These are phyloP conservation scores for Aegypius monachus DNA, from an alignment of 2,113 vertebrate species.

Conservation along the genomic window DNA sequence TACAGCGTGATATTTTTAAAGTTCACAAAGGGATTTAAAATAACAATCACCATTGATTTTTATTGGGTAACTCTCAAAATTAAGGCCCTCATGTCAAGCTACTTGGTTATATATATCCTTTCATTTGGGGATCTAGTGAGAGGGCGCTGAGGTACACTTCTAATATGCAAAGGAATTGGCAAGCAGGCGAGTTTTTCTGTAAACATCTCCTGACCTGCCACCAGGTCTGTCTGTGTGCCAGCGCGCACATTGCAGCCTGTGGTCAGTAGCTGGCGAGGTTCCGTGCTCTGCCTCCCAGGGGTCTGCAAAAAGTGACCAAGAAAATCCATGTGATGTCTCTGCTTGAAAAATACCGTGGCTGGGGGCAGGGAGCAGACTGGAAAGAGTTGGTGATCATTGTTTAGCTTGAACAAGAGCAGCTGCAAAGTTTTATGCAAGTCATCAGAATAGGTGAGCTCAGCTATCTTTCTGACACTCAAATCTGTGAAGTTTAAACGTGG, in stretches of 20 bases:
- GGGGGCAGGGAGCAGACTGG: not conserved
- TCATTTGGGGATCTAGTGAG: not conserved
- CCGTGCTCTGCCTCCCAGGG: not conserved
- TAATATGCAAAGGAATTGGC: not conserved
- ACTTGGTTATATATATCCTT: not conserved
- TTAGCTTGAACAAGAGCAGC: not conserved
- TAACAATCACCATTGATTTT: not conserved
- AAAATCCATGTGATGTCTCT: not conserved
- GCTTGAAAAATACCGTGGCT: not conserved
- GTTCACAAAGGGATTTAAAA: not conserved
- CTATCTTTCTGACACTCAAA: not conserved
- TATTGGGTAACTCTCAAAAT: not conserved
- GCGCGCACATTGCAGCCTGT: fast-evolving
- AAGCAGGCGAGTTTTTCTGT: not conserved
- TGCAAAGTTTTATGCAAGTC: not conserved
- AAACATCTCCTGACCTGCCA: not conserved
- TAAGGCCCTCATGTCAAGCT: not conserved
- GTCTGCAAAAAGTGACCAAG: not conserved
- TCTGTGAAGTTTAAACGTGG: not conserved
- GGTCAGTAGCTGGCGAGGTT: not conserved
- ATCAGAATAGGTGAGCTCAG: not conserved
- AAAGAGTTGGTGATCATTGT: not conserved
- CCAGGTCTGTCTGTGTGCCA: fast-evolving
- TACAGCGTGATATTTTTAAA: not conserved
- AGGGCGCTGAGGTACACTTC: not conserved